Conservation (phyloP, 2,888 invertebrate species). For the Trimorus sp. region DNA sequence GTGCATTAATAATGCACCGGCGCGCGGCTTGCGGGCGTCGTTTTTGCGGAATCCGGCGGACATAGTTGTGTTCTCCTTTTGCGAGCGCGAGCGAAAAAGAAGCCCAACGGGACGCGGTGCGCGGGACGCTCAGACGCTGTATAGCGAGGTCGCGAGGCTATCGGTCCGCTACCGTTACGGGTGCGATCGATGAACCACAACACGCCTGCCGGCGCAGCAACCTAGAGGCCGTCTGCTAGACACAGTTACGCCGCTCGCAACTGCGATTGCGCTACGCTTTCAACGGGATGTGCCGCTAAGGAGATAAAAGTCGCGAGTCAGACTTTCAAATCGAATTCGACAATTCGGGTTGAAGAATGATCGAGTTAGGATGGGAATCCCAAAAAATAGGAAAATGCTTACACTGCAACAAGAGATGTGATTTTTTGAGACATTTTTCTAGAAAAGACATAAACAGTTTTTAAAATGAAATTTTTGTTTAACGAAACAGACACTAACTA, state of each 20-base stretch:
- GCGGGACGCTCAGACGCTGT: slow-evolving; percentile 28
- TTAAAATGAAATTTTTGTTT: too few relatives aligned
- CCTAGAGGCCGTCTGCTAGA: slow-evolving; percentile 54
- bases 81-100: background rate
- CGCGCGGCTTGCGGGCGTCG: slow-evolving; percentile 9
- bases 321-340: background rate
- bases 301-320: slow-evolving; percentile 4
- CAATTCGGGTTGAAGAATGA: too few relatives aligned
- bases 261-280: slow-evolving; percentile 4
- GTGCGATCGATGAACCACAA: slow-evolving; percentile 61
- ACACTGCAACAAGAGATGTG: too few relatives aligned
- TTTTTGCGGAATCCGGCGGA: slow-evolving; percentile 22
- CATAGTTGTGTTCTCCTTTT: slow-evolving; percentile 48
- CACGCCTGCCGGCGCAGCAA: slow-evolving; percentile 32
- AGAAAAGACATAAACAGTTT: too few relatives aligned
- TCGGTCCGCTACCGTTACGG: slow-evolving; percentile 61
- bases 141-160: slow-evolving; percentile 55
- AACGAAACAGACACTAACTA: too few relatives aligned
- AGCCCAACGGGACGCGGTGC: slow-evolving; percentile 6
- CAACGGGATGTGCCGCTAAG: slow-evolving; percentile 10
- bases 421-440: too few relatives aligned
- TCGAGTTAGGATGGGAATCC: too few relatives aligned
- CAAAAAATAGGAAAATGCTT: too few relatives aligned
- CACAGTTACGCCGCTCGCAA: slow-evolving; percentile 45
- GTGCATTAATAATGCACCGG: slow-evolving; percentile 38